A percentile compares a stretch with the other conserved stretches of the same genome.
Conservation (phyloP, 2,888 invertebrate species). For the Coleophora deauratella region DNA sequence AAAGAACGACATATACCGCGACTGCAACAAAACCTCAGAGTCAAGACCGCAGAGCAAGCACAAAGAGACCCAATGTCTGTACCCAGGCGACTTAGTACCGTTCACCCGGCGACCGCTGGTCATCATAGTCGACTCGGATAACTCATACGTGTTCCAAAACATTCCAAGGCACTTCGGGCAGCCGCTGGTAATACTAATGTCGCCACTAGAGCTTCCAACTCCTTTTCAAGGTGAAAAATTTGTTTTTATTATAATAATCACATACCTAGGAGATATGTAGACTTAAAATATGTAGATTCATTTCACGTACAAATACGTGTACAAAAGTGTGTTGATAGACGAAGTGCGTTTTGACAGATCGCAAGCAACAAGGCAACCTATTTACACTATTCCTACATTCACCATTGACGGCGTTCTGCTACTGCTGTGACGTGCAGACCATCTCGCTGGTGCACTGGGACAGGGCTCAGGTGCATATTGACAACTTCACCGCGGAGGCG, state of each 20-base stretch:
- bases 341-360: slow-evolving; percentile 63
- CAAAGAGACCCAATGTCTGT: slow-evolving; percentile 85
- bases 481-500: slow-evolving; percentile 92
- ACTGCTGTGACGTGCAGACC: slow-evolving; percentile 90
- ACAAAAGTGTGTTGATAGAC: no score
- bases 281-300: no score
- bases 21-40: slow-evolving; percentile 36
- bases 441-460: slow-evolving; percentile 93
- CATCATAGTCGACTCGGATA: slow-evolving; percentile 95
- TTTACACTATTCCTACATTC: slow-evolving; percentile 97
- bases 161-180: slow-evolving; percentile 94
- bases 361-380: slow-evolving; percentile 86
- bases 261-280: no score
- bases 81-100: slow-evolving; percentile 95
- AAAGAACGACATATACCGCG: slow-evolving; percentile 80
- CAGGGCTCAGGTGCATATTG: slow-evolving; percentile 88
- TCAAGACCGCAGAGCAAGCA: slow-evolving; percentile 16
- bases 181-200: slow-evolving; percentile 93
- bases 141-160: slow-evolving; percentile 93
- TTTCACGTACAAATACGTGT: no score
- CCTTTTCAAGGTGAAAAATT: slow-evolving; percentile 85
- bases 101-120: slow-evolving; percentile 95
- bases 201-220: slow-evolving; percentile 91
- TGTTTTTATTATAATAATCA: no score
- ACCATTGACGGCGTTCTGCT: slow-evolving; percentile 93